phyloP scores from a whole-genome alignment of 2,797 vertebrate genomes.

The Eulemur albifrons region DNA sequence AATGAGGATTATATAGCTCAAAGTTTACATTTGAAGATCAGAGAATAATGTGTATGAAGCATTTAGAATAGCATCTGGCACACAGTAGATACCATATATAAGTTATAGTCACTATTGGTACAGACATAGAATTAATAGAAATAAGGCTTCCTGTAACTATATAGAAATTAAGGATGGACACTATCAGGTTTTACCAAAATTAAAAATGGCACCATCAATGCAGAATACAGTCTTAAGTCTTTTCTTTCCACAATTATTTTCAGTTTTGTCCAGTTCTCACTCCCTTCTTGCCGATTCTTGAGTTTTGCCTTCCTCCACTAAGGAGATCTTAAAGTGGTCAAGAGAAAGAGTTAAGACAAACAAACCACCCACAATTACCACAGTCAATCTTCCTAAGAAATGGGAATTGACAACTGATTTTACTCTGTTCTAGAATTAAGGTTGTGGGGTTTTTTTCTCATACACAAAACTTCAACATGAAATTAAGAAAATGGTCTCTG shows the following conservation, averaged over 20 bases:
- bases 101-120: not conserved
- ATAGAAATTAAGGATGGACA: not conserved
- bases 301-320: conserved; percentile 35
- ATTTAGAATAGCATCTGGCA: not conserved
- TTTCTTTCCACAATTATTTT: conserved; percentile 5
- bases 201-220: not conserved
- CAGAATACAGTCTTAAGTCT: not conserved
- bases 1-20: not conserved
- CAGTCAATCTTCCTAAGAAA: not conserved
- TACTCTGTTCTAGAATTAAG: not conserved
- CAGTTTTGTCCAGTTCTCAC: not conserved
- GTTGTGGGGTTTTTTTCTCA: not conserved
- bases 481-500: not conserved
- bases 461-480: not conserved
- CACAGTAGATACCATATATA: not conserved
- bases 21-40: not conserved
- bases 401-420: conserved; percentile 44
- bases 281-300: conserved; percentile 48
- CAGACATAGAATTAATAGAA: conserved; percentile 34
- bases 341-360: conserved; percentile 31
- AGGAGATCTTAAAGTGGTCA: conserved; percentile 31
- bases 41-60: conserved; percentile 2
- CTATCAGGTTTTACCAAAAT: not conserved
- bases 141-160: not conserved
- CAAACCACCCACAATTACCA: conserved; percentile 15